Percentiles rank a stretch among this genome's conserved stretches.
Evolutionary conservation across 2,888 invertebrate genomes (phyloP).

Genomic region (Mylabris sibirica): DNA sequence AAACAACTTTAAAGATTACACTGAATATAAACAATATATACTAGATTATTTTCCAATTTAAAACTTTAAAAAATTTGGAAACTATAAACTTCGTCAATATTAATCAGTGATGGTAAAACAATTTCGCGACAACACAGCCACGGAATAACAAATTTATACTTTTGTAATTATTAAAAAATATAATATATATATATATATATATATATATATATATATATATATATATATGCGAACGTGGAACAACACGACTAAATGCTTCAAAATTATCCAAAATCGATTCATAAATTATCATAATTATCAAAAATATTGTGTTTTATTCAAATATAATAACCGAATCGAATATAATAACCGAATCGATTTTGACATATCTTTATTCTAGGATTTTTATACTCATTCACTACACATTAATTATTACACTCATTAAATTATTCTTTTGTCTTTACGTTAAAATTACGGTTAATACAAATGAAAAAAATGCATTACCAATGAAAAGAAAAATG

Average conservation of each 20-base stretch:
- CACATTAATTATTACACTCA: background rate
- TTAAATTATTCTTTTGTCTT: too few species aligned
- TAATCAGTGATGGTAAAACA: slow-evolving; percentile 18
- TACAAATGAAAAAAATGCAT: too few species aligned
- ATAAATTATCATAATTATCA: background rate
- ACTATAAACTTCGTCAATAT: background rate
- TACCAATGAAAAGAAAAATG: too few species aligned
- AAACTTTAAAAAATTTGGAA: background rate
- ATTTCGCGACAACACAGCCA: slow-evolving; percentile 60
- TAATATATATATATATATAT: too few species aligned
- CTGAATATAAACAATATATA: background rate
- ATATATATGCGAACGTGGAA: slow-evolving; percentile 2
- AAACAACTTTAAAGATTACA: background rate
- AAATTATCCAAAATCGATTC: slow-evolving; percentile 8
- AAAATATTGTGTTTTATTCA: background rate
- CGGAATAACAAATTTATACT: slow-evolving; percentile 36
- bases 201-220: too few species aligned
- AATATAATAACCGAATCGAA: too few species aligned
- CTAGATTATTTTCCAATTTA: background rate
- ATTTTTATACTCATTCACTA: background rate
- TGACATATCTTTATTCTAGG: background rate
- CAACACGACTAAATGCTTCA: background rate
- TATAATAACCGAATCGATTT: background rate
- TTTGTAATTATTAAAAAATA: too few species aligned
- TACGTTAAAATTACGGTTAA: too few species aligned